Evolutionary conservation across 2,113 vertebrate species (phyloP).

Genomic region (Panthera tigris): DNA sequence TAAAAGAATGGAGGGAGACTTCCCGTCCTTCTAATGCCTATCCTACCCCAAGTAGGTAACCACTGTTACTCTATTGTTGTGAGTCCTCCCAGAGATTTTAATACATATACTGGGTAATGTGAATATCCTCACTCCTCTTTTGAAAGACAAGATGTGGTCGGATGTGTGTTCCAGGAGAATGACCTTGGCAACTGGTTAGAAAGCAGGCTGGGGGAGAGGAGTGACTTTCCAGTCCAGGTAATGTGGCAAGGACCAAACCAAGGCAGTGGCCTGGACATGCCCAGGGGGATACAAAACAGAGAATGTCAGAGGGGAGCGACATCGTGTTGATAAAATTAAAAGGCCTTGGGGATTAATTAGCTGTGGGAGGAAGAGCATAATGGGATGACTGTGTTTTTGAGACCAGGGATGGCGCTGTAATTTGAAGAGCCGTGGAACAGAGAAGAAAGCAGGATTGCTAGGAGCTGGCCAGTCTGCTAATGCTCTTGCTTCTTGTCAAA

Average conservation of each 20-base stretch:
- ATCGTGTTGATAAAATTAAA: background rate
- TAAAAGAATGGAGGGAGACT: background rate
- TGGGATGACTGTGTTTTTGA: background rate
- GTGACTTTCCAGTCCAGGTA: background rate
- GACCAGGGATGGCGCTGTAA: background rate
- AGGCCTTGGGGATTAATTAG: background rate
- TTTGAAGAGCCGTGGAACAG: background rate
- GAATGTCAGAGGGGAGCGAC: background rate
- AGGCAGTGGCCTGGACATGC: background rate
- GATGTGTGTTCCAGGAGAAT: background rate
- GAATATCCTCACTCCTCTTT: background rate
- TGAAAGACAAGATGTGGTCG: background rate
- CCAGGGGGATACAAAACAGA: background rate
- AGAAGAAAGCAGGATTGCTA: background rate
- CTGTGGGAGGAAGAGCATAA: background rate
- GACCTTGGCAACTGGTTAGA: background rate
- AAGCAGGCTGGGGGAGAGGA: background rate
- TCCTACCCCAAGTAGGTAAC: background rate
- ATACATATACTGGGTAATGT: background rate
- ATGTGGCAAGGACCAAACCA: background rate
- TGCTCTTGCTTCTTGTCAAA: background rate
- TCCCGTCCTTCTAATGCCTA: background rate
- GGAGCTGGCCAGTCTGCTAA: too few relatives aligned
- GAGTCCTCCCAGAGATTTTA: background rate
- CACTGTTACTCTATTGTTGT: background rate